phyloP scores from a whole-genome alignment of 2,113 vertebrate species.

The Brienomyrus brachyistius region DNA sequence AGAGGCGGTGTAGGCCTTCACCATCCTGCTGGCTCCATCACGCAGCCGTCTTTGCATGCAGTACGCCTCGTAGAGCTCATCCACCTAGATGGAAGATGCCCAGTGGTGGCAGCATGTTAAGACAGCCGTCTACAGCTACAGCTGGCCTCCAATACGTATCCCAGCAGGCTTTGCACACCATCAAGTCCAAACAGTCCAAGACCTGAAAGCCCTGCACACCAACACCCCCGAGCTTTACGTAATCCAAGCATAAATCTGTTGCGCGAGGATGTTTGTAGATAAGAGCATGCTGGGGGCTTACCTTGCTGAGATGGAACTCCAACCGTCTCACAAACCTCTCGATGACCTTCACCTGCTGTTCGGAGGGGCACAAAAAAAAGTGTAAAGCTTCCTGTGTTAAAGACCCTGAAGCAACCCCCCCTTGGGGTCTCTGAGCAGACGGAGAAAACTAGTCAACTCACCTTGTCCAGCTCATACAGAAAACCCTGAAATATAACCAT shows the following conservation, averaged over 20 bases:
- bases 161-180: not conserved
- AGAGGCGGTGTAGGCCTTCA: constrained; percentile 79
- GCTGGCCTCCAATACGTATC: not conserved
- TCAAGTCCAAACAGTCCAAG: not conserved
- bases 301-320: constrained; percentile 96
- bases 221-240: not conserved
- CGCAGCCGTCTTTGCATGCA: constrained; percentile 86
- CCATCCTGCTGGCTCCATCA: constrained; percentile 92
- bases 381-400: not conserved
- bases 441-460: constrained; percentile 50
- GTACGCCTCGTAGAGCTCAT: constrained; percentile 90
- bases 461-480: constrained; percentile 94
- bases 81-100: constrained; percentile 61
- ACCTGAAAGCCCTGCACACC: not conserved
- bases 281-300: constrained; percentile 39
- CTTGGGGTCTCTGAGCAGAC: not conserved
- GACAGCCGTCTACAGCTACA: not conserved
- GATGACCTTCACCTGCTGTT: constrained; percentile 90
- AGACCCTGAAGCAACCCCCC: not conserved
- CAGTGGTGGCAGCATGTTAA: not conserved
- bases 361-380: constrained; percentile 14
- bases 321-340: constrained; percentile 84
- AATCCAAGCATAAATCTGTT: not conserved
- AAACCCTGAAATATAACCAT: constrained; percentile 70
- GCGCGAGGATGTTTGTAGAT: not conserved